Percentiles rank a stretch among this genome's conserved stretches.
These are phyloP conservation scores for Sporophila hypoxantha DNA, from an alignment of 2,113 vertebrate genomes.

Conservation along the genomic window DNA sequence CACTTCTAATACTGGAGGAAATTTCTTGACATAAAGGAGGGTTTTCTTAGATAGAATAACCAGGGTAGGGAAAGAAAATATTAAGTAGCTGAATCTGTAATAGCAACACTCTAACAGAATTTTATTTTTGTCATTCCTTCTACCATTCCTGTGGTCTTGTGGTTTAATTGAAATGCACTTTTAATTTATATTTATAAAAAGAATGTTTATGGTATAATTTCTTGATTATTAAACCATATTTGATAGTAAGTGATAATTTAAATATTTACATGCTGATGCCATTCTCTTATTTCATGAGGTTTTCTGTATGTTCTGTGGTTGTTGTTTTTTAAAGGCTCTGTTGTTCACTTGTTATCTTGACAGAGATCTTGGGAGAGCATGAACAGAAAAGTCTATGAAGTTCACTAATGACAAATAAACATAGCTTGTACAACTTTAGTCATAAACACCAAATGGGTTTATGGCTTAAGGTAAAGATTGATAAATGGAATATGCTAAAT, in stretches of 20 bases:
- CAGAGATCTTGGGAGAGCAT: background rate
- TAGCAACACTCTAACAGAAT: background rate
- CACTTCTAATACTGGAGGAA: background rate
- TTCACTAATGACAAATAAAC: constrained; percentile 58
- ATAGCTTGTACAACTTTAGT: constrained; percentile 32
- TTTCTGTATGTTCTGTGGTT: background rate
- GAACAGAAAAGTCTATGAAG: background rate
- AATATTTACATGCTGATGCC: background rate
- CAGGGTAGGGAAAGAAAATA: background rate
- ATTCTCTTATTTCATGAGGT: background rate
- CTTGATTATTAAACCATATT: background rate
- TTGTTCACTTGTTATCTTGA: background rate
- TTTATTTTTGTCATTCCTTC: background rate
- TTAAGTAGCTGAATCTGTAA: fast-evolving
- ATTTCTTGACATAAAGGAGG: background rate
- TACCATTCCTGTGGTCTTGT: background rate
- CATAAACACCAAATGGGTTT: constrained; percentile 71
- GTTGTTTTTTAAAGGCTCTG: background rate
- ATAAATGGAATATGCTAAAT: constrained; percentile 78
- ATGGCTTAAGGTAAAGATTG: constrained; percentile 77
- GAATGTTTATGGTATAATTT: background rate
- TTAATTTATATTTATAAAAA: background rate
- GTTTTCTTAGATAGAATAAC: background rate
- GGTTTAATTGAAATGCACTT: background rate
- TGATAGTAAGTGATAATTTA: background rate